Conservation (phyloP, 1,140 invertebrate genomes). For the Danaus melanippus region DNA sequence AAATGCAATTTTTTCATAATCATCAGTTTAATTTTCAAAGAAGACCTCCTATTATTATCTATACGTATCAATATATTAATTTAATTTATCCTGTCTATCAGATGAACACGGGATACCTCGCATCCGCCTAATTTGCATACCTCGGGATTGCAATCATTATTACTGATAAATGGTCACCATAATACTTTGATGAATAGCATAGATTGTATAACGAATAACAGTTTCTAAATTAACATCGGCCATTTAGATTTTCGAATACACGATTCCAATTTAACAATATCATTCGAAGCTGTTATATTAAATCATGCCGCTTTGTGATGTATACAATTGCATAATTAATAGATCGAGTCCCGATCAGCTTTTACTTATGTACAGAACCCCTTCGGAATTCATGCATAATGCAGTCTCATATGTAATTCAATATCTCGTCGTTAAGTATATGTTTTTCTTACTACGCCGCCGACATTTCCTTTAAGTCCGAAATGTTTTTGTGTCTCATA, state of each 20-base stretch:
- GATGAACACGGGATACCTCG: constrained; percentile 19
- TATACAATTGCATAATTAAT: too few relatives aligned
- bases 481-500: too few relatives aligned
- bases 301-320: too few relatives aligned
- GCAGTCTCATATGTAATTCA: constrained; percentile 50
- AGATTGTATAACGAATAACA: too few relatives aligned
- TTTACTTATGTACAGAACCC: constrained; percentile 23
- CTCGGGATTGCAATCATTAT: constrained; percentile 2
- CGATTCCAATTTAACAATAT: too few relatives aligned
- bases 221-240: too few relatives aligned
- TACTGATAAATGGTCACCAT: neutral
- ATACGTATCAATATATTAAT: constrained; percentile 28
- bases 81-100: constrained; percentile 35
- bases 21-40: too few relatives aligned
- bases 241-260: too few relatives aligned
- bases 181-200: too few relatives aligned
- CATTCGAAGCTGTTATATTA: too few relatives aligned
- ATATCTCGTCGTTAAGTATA: constrained; percentile 21
- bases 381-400: constrained; percentile 59
- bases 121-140: constrained; percentile 24
- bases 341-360: constrained; percentile 3
- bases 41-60: too few relatives aligned
- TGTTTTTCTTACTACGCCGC: constrained; percentile 6
- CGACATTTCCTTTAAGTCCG: constrained; percentile 1
- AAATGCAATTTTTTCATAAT: too few relatives aligned